Conservation (phyloP, 2,888 invertebrate genomes). For the Nesidiocoris tenuis region DNA sequence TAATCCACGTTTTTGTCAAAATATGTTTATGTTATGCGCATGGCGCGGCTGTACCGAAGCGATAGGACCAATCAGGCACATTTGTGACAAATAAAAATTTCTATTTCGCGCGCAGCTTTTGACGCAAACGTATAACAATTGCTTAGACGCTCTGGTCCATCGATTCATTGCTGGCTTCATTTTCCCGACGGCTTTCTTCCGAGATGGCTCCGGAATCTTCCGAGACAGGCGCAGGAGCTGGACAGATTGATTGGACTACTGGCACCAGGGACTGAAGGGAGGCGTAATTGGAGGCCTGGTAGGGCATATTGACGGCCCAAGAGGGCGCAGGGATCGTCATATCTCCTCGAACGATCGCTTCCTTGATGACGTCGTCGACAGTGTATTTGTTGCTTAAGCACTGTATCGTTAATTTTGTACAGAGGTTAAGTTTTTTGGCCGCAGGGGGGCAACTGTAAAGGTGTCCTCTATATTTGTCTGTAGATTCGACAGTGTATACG, state of each 20-base stretch:
- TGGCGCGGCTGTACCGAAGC: no score
- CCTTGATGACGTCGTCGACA: slow-evolving; percentile 10
- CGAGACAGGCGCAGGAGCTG: neutral
- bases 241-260: no score
- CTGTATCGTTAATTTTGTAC: slow-evolving; percentile 9
- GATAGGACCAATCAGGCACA: no score
- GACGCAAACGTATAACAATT: no score
- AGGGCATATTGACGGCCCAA: slow-evolving; percentile 17
- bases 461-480: slow-evolving; percentile 5
- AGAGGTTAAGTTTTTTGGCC: neutral
- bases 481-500: neutral
- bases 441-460: neutral
- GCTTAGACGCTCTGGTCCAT: neutral
- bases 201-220: no score
- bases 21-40: no score
- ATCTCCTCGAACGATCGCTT: slow-evolving; percentile 8
- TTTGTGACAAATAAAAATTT: no score
- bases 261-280: neutral
- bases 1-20: no score
- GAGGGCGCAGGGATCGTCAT: slow-evolving; percentile 6
- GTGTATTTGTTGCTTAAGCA: neutral
- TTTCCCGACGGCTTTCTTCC: no score
- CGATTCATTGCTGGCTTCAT: no score
- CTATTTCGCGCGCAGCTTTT: no score
- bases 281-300: neutral